Base-by-base conservation (phyloP, 1,140 invertebrate genomes). In the Heliothis virescens region DNA sequence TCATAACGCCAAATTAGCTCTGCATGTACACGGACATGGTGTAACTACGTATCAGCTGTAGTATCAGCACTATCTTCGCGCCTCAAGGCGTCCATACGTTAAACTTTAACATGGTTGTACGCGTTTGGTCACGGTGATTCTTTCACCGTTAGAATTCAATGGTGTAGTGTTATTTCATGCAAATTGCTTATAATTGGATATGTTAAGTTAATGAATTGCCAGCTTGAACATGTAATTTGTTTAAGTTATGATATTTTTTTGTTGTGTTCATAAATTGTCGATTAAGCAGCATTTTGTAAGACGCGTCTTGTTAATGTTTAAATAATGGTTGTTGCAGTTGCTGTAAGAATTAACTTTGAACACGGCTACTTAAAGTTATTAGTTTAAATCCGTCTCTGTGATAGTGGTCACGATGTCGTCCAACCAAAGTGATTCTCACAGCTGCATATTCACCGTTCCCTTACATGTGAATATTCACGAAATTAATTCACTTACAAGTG, bases 401-500 rank as follows among this genome's bases (percentile, higher is more conserved):
- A 7, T 13, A 15, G 2, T 15, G n/a, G 29, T 18, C 71, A 57
- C 55, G 53, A 59, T 73, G 71, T 73, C 18, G 53, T 59, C 29
- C 53, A 29, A 59, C 50, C 21, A 29, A 55, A 29, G 7, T 16
- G 57, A 29, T 26, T 47, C 57, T 60, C 21, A 75, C 57, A 21
- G 55, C 5, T 63, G 48, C 41, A 52, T 16, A 62, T 63, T 63
- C 63, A 63, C 59, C 12, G 59, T 62, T 76, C 48, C 18, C 47
- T 18, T 63, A 63, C 73, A 63, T 12, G 59, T 52, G 26, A 76
- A 63, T 63, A 76, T 74, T 50, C 34, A 74, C 48, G 1, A 47
- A 59, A 48, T 59, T 63, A 34, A 76, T 76, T 76, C 73, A n/a
- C 41, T 63, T 76, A 52, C 72, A 52, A 62, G 59, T 21, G 29